These are phyloP conservation scores for Acanthosoma haemorrhoidale DNA, from an alignment of 2,888 invertebrate species.

Conservation along the genomic window DNA sequence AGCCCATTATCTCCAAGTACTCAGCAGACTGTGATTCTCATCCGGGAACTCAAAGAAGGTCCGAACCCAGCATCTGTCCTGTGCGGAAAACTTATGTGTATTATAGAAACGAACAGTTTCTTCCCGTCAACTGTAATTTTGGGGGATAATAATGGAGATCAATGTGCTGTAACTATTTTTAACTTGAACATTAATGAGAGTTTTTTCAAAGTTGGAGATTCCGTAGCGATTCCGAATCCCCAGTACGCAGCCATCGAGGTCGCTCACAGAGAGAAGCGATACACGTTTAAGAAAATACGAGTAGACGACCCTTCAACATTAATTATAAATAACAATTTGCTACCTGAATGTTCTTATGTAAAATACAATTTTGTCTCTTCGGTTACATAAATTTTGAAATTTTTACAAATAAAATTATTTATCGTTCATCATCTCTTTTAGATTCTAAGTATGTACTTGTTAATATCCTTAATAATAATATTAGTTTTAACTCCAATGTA, in stretches of 20 bases:
- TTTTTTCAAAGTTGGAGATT: background rate
- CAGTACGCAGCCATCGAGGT: background rate
- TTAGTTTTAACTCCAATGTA: no score
- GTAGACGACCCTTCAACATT: background rate
- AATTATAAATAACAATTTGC: background rate
- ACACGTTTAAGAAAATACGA: background rate
- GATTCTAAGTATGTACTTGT: no score
- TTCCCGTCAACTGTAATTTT: background rate
- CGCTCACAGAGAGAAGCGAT: background rate
- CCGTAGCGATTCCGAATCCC: background rate
- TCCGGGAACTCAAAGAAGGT: background rate
- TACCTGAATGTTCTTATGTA: background rate
- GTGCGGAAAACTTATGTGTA: background rate
- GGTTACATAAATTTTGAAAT: no score
- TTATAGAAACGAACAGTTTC: background rate
- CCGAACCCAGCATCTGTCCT: background rate
- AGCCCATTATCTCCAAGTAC: background rate
- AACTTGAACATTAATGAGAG: background rate
- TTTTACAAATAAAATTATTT: background rate
- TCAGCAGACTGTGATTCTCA: background rate
- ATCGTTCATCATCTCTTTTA: no score
- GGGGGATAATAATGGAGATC: background rate
- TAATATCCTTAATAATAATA: no score
- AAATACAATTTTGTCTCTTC: no score
- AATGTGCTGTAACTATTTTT: background rate